A percentile compares a stretch with the other conserved stretches of the same genome.
phyloP scores from a whole-genome alignment of 2,113 vertebrate species.

The Buteo buteo region DNA sequence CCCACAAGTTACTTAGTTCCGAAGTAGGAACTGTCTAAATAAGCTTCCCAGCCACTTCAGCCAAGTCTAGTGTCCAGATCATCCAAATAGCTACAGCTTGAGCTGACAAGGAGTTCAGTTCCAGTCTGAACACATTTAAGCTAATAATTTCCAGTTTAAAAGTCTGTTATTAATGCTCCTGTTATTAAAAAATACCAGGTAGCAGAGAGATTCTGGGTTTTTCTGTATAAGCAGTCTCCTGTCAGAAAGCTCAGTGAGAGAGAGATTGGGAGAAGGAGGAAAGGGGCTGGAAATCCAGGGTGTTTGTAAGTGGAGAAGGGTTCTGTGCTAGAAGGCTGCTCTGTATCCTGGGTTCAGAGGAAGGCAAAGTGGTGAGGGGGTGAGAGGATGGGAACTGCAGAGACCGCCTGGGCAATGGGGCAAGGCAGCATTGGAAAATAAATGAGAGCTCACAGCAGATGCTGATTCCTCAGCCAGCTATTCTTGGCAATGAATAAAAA shows the following conservation, averaged over 20 bases:
- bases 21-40: not conserved
- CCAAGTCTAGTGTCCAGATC: not conserved
- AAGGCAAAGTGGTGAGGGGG: conserved; percentile 24
- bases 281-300: not conserved
- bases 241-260: not conserved
- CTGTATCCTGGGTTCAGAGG: conserved; percentile 29
- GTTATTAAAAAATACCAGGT: not conserved
- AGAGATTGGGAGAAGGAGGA: not conserved
- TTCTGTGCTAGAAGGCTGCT: not conserved
- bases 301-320: not conserved
- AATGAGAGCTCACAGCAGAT: conserved; percentile 27
- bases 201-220: not conserved
- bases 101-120: not conserved
- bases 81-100: not conserved
- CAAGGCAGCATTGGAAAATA: not conserved
- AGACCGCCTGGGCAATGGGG: conserved; percentile 31
- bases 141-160: not conserved
- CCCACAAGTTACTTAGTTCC: not conserved
- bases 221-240: not conserved
- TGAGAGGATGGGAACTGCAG: conserved; percentile 23
- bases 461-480: conserved; percentile 25
- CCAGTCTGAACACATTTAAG: not conserved
- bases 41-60: not conserved
- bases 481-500: conserved; percentile 46
- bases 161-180: not conserved